Evolutionary conservation across 2,888 invertebrate genomes (phyloP).

Genomic region (Cataglyphis rosenhaueri): DNA sequence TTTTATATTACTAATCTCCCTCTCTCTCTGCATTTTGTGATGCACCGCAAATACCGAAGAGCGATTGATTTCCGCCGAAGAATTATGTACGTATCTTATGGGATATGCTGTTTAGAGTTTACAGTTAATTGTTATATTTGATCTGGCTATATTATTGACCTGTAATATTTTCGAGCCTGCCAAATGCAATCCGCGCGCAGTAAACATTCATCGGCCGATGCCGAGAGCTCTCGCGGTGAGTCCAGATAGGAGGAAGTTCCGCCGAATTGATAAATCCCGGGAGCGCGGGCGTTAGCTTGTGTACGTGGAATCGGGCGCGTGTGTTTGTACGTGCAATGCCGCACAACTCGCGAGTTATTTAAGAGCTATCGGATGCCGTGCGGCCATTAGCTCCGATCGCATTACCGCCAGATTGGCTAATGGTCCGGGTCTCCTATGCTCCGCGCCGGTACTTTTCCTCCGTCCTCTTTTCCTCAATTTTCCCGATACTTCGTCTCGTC

Average conservation of each 20-base stretch:
- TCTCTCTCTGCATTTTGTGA: background rate
- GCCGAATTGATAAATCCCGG: slow-evolving; percentile 77
- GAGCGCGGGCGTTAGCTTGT: slow-evolving; percentile 36
- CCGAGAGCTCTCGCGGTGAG: slow-evolving; percentile 60
- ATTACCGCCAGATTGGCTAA: slow-evolving; percentile 78
- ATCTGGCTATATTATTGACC: slow-evolving; percentile 57
- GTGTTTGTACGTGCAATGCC: slow-evolving; percentile 63
- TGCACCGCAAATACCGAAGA: background rate
- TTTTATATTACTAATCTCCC: background rate
- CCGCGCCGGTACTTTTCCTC: slow-evolving; percentile 54
- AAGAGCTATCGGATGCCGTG: slow-evolving; percentile 76
- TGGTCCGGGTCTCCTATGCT: slow-evolving; percentile 66
- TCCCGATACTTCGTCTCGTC: slow-evolving; percentile 68
- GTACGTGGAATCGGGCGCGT: slow-evolving; percentile 49
- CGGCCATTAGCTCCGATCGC: slow-evolving; percentile 80
- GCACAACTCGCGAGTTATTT: slow-evolving; percentile 78
- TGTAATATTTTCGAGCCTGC: slow-evolving; percentile 70
- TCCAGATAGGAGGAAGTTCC: slow-evolving; percentile 71
- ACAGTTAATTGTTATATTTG: slow-evolving; percentile 70
- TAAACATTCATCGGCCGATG: slow-evolving; percentile 72
- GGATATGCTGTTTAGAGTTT: background rate
- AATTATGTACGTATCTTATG: background rate
- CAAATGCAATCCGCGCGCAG: slow-evolving; percentile 70
- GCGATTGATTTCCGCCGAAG: background rate
- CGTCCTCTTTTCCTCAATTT: slow-evolving; percentile 71